A percentile compares a stretch with the other conserved stretches of the same genome.
Evolutionary conservation across 1,140 invertebrate genomes (phyloP).

Genomic region (Diachasmimorpha longicaudata): DNA sequence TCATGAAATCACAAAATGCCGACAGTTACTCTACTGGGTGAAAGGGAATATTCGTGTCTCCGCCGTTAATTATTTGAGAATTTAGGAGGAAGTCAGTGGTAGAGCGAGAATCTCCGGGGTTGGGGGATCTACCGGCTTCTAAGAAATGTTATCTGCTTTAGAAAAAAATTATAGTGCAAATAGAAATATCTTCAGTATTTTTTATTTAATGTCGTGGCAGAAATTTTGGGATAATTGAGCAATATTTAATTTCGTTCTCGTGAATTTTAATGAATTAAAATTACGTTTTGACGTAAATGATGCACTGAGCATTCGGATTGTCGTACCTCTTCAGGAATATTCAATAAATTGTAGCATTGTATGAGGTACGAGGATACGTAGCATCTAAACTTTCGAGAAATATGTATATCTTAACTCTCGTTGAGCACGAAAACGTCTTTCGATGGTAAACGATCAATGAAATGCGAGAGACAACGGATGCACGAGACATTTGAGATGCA

Average conservation of each 20-base stretch:
- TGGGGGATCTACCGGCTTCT: too few species aligned
- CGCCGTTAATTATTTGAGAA: too few species aligned
- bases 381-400: not conserved
- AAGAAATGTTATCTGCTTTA: too few species aligned
- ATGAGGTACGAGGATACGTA: not conserved
- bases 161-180: too few species aligned
- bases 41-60: too few species aligned
- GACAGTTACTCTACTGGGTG: too few species aligned
- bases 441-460: not conserved
- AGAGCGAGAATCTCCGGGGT: too few species aligned
- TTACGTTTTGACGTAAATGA: not conserved
- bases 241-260: not conserved
- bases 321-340: not conserved
- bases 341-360: not conserved
- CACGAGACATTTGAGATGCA: slow-evolving; percentile 15
- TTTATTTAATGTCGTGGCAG: too few species aligned
- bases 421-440: slow-evolving; percentile 1
- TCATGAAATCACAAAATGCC: too few species aligned
- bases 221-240: too few species aligned
- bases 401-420: not conserved
- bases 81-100: too few species aligned
- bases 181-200: too few species aligned
- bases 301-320: not conserved
- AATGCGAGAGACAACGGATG: slow-evolving; percentile 12
- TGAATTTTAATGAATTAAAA: not conserved